Evolutionary conservation across 2,797 vertebrate species (phyloP).

Genomic region (Coregonus ussuriensis): DNA sequence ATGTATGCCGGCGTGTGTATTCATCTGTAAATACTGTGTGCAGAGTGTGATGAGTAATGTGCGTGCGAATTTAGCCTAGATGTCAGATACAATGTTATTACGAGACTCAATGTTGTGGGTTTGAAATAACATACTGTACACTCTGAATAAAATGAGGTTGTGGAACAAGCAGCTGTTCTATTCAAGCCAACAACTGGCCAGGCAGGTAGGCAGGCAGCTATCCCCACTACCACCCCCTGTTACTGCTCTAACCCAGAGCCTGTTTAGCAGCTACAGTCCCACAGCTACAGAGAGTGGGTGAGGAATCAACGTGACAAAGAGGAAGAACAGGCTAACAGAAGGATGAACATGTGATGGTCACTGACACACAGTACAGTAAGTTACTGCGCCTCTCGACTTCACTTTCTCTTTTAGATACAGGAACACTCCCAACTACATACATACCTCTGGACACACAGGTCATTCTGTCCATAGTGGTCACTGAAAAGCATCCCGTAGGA

Average conservation of each 20-base stretch:
- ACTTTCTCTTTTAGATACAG: too few species aligned
- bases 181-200: neutral
- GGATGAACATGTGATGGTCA: neutral
- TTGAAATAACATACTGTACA: slow-evolving; percentile 7
- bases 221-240: too few species aligned
- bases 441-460: too few species aligned
- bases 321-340: neutral
- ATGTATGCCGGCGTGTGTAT: slow-evolving; percentile 48
- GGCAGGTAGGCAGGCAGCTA: too few species aligned
- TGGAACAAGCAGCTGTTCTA: slow-evolving; percentile 20
- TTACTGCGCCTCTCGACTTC: neutral
- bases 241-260: too few species aligned
- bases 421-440: too few species aligned
- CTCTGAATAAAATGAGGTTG: neutral
- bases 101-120: slow-evolving; percentile 8
- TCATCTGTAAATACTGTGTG: slow-evolving; percentile 25
- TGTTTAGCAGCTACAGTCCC: neutral
- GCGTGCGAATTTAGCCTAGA: neutral
- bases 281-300: neutral
- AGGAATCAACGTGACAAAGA: slow-evolving; percentile 1
- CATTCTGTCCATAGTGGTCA: too few species aligned
- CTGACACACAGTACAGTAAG: neutral
- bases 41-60: neutral
- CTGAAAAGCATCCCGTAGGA: too few species aligned
- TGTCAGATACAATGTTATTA: slow-evolving; percentile 7